Conservation (phyloP, 2,888 invertebrate species). For the Lutraria lutraria region DNA sequence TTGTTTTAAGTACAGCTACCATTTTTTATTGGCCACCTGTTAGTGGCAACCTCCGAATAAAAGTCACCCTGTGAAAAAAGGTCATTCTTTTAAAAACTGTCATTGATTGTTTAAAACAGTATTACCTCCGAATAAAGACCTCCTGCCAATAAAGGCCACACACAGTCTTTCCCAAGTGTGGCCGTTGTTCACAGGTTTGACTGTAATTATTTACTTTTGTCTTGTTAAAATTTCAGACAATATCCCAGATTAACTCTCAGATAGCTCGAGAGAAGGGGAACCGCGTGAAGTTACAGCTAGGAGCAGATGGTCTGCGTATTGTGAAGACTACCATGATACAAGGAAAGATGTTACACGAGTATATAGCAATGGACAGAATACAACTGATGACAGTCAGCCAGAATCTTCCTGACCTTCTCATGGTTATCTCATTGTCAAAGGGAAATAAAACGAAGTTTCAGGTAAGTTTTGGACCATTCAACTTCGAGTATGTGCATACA, state of each 20-base stretch:
- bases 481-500: no score
- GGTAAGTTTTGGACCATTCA: background rate
- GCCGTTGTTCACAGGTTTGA: no score
- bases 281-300: conserved; percentile 74
- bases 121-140: no score
- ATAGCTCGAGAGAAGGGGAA: conserved; percentile 72
- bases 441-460: conserved; percentile 42
- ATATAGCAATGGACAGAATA: conserved; percentile 68
- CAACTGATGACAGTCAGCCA: conserved; percentile 76
- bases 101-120: no score
- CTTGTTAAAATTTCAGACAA: conserved; percentile 30
- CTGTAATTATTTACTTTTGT: background rate
- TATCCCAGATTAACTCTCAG: conserved; percentile 66
- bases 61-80: no score
- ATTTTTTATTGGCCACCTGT: background rate
- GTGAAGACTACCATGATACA: conserved; percentile 68
- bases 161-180: no score
- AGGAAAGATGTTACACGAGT: conserved; percentile 68
- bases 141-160: no score
- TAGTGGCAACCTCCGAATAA: no score
- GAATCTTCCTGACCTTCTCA: conserved; percentile 70
- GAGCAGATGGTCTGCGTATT: conserved; percentile 71
- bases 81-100: no score
- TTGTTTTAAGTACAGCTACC: background rate
- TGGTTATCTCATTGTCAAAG: conserved; percentile 69